A percentile compares a stretch with the other conserved stretches of the same genome.
Conservation (phyloP, 1,140 invertebrate genomes). For the Ganaspis sp. region DNA sequence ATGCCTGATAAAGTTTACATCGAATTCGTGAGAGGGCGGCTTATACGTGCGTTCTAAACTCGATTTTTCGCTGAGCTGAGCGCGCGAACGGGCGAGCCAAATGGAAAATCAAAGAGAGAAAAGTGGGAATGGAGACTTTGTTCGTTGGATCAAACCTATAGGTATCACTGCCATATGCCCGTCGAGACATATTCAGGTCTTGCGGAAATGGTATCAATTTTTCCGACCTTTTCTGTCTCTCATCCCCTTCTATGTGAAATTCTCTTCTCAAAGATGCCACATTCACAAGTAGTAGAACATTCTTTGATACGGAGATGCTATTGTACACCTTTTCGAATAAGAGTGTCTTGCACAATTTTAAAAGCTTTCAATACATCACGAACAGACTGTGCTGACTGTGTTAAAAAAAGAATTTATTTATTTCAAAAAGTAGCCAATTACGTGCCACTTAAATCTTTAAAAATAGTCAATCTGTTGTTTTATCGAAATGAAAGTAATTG, state of each 20-base stretch:
- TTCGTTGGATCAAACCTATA: slow-evolving; percentile 27
- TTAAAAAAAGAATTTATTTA: no score
- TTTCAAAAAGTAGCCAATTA: no score
- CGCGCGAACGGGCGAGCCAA: slow-evolving; percentile 39
- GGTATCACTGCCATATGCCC: slow-evolving; percentile 22
- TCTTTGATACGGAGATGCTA: neutral
- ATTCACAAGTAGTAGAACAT: neutral
- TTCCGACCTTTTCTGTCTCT: slow-evolving; percentile 14
- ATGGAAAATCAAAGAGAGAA: slow-evolving; percentile 54
- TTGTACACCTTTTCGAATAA: neutral
- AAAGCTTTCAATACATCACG: neutral
- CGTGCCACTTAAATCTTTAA: no score
- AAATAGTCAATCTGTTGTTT: no score
- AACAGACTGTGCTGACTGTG: no score
- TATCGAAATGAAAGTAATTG: no score
- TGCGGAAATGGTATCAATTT: slow-evolving; percentile 40
- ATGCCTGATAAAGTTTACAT: slow-evolving; percentile 57
- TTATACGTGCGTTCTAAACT: slow-evolving; percentile 45
- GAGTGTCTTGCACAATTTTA: neutral
- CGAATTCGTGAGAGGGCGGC: slow-evolving; percentile 4
- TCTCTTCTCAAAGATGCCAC: neutral
- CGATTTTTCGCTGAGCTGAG: slow-evolving; percentile 44
- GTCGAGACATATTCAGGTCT: slow-evolving; percentile 40
- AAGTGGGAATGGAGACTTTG: slow-evolving; percentile 32
- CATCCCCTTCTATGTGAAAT: neutral